Evolutionary conservation across 2,888 invertebrate species (phyloP), one percentile per base, ranked within the genome.

Genomic region (Diabrotica balteata): DNA sequence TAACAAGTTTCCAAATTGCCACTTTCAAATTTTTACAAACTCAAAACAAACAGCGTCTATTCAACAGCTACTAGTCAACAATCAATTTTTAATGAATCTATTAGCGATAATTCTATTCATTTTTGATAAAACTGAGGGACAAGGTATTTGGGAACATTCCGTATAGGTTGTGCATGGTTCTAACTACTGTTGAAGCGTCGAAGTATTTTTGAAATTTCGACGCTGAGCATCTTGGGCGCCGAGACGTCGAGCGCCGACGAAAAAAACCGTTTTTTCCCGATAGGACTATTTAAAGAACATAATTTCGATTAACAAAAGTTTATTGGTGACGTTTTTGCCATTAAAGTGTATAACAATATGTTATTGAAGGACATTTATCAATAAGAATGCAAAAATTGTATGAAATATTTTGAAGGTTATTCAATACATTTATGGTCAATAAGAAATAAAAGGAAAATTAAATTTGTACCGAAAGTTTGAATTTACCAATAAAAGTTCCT

Each of bases 191-290:
- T 71, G 72, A 71, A 68, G 66, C 69, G 70, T 69, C 67, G 66
- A 69, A 72, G 68, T 72, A 70, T 73, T 71, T 72, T 73, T 70
- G 75, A 66, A 69, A 64, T 51, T 68, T 69, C 74, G 78, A 72
- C 77, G 78, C 78, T 77, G 64, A 78, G 78, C 79, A 77, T 76
- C 78, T 76, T 73, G 67, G 73, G 78, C 80, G 80, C 77, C 80
- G 73, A 57, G 69, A 67, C 42, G 64, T 55, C 79, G 79, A 76
- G 59, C 59, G 17, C 44, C 49, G 50, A 47, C 78, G 78, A 76
- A 66, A 61, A 57, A 64, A 58, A 47, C 68, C 76, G 75, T 54
- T 32, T 8, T 10, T 44, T 32, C 51, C 63, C 76, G 76, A 75
- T 59, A 53, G 63, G 60, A 68, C 78, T 79, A 78, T 78, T 78